These are phyloP conservation scores for Aviceda subcristata DNA, from an alignment of 2,113 vertebrate genomes.

Conservation along the genomic window DNA sequence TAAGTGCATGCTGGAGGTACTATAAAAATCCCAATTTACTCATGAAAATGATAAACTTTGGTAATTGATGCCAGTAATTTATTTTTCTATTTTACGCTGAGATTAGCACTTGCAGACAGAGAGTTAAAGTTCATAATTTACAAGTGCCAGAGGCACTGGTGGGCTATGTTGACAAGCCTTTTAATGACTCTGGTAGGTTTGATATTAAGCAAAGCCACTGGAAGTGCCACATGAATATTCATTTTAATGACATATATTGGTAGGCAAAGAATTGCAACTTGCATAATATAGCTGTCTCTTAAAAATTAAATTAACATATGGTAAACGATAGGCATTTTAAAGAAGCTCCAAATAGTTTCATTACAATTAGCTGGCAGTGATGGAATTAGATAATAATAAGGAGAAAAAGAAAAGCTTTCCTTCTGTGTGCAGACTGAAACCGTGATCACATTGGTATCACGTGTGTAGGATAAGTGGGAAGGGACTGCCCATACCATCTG, in stretches of 20 bases:
- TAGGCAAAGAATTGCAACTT: slow-evolving; percentile 44
- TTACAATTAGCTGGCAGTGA: background rate
- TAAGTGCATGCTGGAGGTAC: background rate
- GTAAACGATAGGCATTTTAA: slow-evolving; percentile 4
- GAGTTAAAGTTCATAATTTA: slow-evolving; percentile 46
- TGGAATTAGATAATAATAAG: background rate
- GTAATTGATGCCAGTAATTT: slow-evolving; percentile 46
- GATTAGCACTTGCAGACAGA: slow-evolving; percentile 17
- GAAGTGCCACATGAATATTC: slow-evolving; percentile 59
- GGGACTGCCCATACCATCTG: background rate
- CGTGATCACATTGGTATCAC: background rate
- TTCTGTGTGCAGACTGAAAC: background rate
- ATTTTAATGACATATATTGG: slow-evolving; percentile 5
- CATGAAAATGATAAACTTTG: slow-evolving; percentile 34
- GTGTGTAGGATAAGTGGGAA: background rate
- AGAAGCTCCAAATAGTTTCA: slow-evolving; percentile 15
- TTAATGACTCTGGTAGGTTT: slow-evolving; percentile 51
- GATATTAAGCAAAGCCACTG: slow-evolving; percentile 12
- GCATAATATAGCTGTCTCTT: background rate
- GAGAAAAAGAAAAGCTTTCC: background rate
- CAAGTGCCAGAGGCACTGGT: background rate
- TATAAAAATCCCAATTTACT: slow-evolving; percentile 7
- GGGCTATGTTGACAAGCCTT: slow-evolving; percentile 36
- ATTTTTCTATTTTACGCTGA: slow-evolving; percentile 35
- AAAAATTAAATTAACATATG: slow-evolving; percentile 38